These are phyloP conservation scores for Netelia virgata DNA, from an alignment of 2,888 invertebrate species.

Conservation along the genomic window DNA sequence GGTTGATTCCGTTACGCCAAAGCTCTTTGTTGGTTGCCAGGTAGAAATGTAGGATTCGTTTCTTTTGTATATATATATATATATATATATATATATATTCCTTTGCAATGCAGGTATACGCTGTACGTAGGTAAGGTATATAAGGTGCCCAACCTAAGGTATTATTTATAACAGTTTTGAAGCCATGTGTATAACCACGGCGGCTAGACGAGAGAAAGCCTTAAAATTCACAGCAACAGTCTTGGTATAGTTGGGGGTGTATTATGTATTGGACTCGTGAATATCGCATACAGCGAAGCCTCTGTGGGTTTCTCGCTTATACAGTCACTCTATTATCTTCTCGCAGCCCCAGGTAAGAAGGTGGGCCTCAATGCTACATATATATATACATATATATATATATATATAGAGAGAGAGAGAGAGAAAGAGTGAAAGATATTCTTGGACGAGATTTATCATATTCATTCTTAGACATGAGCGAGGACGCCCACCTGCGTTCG, in stretches of 20 bases:
- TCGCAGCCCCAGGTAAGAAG: slow-evolving; percentile 57
- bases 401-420: background rate
- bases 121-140: slow-evolving; percentile 1
- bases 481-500: slow-evolving; percentile 56
- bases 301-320: slow-evolving; percentile 47
- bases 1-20: slow-evolving; percentile 75
- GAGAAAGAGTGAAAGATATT: slow-evolving; percentile 55
- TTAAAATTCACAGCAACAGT: slow-evolving; percentile 18
- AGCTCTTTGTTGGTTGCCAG: slow-evolving; percentile 77
- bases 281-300: slow-evolving; percentile 52
- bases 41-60: slow-evolving; percentile 76
- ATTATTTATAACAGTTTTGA: slow-evolving; percentile 13
- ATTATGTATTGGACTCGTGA: slow-evolving; percentile 21
- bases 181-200: slow-evolving; percentile 5
- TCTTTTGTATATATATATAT: slow-evolving; percentile 68
- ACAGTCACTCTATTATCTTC: slow-evolving; percentile 56
- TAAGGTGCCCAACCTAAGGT: slow-evolving; percentile 15
- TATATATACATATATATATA: background rate
- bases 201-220: background rate
- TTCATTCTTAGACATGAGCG: slow-evolving; percentile 47
- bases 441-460: slow-evolving; percentile 77
- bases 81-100: background rate
- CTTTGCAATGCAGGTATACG: background rate
- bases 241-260: slow-evolving; percentile 31
- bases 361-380: slow-evolving; percentile 23